Evolutionary conservation across 2,113 vertebrate species (phyloP), one percentile per base, ranked within the genome.

Genomic region (Onychorhynchus coronatus): DNA sequence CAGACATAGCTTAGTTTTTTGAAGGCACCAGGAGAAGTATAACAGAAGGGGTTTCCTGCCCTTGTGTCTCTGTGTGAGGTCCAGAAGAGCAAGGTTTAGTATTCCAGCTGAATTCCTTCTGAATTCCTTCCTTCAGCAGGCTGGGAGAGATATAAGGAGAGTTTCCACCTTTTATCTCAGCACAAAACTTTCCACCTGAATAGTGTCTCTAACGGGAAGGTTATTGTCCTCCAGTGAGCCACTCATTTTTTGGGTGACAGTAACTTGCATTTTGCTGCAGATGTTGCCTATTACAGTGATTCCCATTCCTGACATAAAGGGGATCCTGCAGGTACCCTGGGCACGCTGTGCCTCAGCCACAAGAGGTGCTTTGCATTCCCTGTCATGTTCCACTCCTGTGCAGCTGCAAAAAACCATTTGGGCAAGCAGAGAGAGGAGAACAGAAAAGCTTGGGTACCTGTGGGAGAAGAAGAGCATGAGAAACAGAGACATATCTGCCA

Each of bases 101-200:
- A 33, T 89, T 93, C 73, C 77, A 88, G 74, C 44, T 82, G 87
- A 95, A 89, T 53, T 89, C 77, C n/a, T 73, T 68, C 74, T 10
- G 62, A 79, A 58, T n/a, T n/a, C n/a, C n/a, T n/a, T n/a, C 4
- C 5, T 89, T 85, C 87, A 89, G 39, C 56, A 52, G 58, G 31
- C 61, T 53, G n/a, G 53, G 70, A 93, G 49, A 56, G 41, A 49
- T 63, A 11, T 71, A 65, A 4, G 52, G 86, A 78, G 52, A 85
- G 27, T 27, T 85, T 89, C 84, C 53, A 95, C 93, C 85, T 96
- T 93, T 94, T 88, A 92, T 91, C 66, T 87, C 55, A 28, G 70
- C 80, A 68, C 86, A 87, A 56, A 92, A 68, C 22, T 87, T 89
- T 91, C 77, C 81, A 79, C 72, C n/a, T 68, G 73, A 94, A 76